Evolutionary conservation across 2,113 vertebrate species (phyloP), one percentile per base, ranked within the genome.

Genomic region (Cyanoliseus patagonus): DNA sequence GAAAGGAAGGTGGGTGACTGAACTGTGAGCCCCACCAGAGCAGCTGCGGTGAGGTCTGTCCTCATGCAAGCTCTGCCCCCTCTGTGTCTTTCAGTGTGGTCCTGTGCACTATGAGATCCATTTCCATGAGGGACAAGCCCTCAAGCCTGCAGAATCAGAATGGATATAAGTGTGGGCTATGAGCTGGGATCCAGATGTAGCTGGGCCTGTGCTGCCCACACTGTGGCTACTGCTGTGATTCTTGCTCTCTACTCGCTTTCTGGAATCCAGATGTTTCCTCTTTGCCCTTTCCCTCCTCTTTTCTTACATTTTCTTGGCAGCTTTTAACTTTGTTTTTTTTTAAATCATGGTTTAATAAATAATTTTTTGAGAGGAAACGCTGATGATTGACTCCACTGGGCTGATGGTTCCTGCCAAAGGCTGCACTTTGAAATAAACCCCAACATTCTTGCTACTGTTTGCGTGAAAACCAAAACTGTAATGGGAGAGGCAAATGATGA

Each of bases 341-440:
- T 44, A 86, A 96, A 95, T 93, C 78, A 57, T 52, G 17, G 31
- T 96, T 95, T 92, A 94, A 88, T 89, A 88, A 94, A 51, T 91
- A 88, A 53, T 6, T 83, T 91, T 95, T 95, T 75, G 20, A 51
- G 94, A 86, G 57, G 77, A 91, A 89, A 82, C 64, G 55, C 35
- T 59, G 88, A 72, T 92, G 52, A 94, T 96, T 96, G 90, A 95
- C 86, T 95, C 69, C 42, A 75, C 90, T 96, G 78, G 69, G 88
- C 90, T 95, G 74, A 86, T 69, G 82, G 74, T 66, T 94, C 91
- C 86, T 95, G 92, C 92, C 95, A 96, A 96, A 96, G 90, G 96
- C 96, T 87, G 92, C 86, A 93, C 81, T 97, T 90, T 80, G 52
- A 68, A 90, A 81, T 79, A 77, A 57, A 63, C 46, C 37, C 11